Conservation (phyloP, 2,888 invertebrate genomes). For the Melanchra persicariae region DNA sequence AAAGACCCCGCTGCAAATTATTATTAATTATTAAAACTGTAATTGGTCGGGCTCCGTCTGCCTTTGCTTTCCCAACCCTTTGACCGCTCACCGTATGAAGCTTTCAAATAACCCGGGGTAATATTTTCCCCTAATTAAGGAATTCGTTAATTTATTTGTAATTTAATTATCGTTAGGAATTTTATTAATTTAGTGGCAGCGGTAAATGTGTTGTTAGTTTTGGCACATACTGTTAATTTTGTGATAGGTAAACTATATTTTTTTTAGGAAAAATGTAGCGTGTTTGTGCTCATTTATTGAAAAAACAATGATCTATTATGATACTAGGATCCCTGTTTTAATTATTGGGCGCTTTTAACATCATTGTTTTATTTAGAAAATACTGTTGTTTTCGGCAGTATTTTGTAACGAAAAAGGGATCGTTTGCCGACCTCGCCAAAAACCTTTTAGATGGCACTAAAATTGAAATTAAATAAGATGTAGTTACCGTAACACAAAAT, state of each 20-base stretch:
- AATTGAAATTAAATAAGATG: neutral
- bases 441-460: neutral
- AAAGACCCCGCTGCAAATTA: constrained; percentile 62
- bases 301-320: neutral
- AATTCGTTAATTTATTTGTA: constrained; percentile 45
- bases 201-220: neutral
- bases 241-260: neutral
- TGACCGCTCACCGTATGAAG: constrained; percentile 65
- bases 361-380: constrained; percentile 3
- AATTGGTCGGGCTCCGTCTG: constrained; percentile 68
- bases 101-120: constrained; percentile 52
- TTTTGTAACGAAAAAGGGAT: constrained; percentile 7
- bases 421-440: neutral
- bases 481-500: neutral
- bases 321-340: neutral
- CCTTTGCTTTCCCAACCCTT: constrained; percentile 63
- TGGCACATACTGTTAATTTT: neutral
- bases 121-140: constrained; percentile 63
- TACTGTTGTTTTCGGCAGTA: neutral
- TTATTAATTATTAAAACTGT: constrained; percentile 73
- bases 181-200: constrained; percentile 8
- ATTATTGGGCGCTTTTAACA: neutral
- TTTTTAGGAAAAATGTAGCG: neutral
- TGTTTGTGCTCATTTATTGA: neutral
- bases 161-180: constrained; percentile 21